Conservation (phyloP, 2,888 invertebrate species). For the Erebia ligea region DNA sequence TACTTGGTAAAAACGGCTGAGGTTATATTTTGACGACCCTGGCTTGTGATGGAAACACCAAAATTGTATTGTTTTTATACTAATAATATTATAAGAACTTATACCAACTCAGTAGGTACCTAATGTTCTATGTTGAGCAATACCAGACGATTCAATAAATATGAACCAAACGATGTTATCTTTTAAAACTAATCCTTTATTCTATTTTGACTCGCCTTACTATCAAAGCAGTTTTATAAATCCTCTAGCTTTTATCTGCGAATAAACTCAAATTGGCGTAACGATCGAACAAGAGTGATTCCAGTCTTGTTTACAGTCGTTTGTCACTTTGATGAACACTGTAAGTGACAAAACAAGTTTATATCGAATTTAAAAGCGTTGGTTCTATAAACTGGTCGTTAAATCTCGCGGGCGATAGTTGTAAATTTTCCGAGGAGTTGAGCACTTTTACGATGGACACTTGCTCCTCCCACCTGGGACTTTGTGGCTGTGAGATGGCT, state of each 20-base stretch:
- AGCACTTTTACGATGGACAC: conserved; percentile 74
- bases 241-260: conserved; percentile 24
- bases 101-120: no score
- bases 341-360: conserved; percentile 72
- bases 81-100: no score
- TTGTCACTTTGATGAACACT: conserved; percentile 58
- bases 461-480: conserved; percentile 73
- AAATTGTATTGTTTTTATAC: no score
- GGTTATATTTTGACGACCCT: no score
- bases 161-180: not conserved
- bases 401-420: conserved; percentile 77
- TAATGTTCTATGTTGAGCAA: no score
- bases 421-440: conserved; percentile 75
- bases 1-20: no score
- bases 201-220: not conserved
- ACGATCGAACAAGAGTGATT: conserved; percentile 22
- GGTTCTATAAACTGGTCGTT: conserved; percentile 80
- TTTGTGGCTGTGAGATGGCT: conserved; percentile 67
- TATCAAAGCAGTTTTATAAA: not conserved
- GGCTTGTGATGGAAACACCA: no score
- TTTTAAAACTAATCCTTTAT: not conserved
- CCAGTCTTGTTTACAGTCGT: conserved; percentile 45
- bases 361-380: conserved; percentile 73
- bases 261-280: conserved; percentile 29
- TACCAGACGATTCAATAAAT: not conserved